Conservation (phyloP, 2,797 vertebrate species). For the Galago senegalensis region DNA sequence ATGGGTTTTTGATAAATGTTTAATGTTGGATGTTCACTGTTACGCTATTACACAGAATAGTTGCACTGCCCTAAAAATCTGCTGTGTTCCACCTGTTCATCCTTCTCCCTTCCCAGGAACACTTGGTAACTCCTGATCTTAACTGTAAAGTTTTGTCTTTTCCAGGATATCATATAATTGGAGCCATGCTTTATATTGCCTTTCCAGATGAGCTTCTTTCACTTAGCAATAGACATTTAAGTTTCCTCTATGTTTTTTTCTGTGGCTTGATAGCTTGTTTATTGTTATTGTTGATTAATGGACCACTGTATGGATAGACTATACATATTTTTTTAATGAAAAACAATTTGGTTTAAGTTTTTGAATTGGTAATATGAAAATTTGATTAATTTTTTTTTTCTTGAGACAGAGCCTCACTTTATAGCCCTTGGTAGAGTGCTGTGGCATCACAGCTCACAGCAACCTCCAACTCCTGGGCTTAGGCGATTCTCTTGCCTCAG, state of each 20-base stretch:
- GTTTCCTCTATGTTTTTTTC: neutral
- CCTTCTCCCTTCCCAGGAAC: neutral
- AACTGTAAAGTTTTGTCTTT: conserved; percentile 47
- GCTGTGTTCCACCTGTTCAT: neutral
- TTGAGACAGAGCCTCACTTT: no score
- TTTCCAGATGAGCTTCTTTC: conserved; percentile 44
- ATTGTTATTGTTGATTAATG: conserved; percentile 9
- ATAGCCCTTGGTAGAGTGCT: no score
- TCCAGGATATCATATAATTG: conserved; percentile 1
- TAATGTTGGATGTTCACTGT: neutral
- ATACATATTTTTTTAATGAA: neutral
- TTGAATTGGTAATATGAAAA: conserved; percentile 36
- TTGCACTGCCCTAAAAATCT: conserved; percentile 19
- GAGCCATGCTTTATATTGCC: neutral
- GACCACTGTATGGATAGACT: neutral
- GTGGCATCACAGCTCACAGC: no score
- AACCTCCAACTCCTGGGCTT: no score
- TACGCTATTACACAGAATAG: neutral
- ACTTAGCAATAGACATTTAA: neutral
- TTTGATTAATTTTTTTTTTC: neutral
- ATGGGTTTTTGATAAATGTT: conserved; percentile 42
- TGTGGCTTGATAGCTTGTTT: conserved; percentile 5
- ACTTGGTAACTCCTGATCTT: neutral
- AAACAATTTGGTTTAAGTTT: conserved; percentile 59
- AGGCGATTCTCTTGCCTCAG: no score